Conservation (phyloP, 2,113 vertebrate genomes). For the Platycercus adscitus region DNA sequence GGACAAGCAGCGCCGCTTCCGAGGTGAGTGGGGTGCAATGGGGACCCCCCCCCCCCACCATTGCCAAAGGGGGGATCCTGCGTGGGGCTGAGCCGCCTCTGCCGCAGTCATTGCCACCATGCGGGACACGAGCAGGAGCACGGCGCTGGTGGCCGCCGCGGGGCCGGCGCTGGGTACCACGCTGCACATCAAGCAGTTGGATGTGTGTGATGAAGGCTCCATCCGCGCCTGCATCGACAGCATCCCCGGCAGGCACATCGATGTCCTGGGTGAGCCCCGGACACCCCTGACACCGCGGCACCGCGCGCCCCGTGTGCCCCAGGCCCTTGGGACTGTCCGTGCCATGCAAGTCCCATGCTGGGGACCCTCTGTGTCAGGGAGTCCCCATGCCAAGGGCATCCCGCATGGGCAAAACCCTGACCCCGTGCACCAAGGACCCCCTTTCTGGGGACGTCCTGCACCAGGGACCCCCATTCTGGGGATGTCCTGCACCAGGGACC, state of each 20-base stretch:
- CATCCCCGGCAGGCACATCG: conserved; percentile 65
- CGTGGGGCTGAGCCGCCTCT: background rate
- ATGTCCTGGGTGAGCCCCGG: conserved; percentile 32
- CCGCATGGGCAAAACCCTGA: background rate
- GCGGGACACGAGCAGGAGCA: conserved; percentile 71
- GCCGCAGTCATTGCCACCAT: conserved; percentile 77
- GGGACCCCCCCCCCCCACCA: background rate
- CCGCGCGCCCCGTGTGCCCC: fast-evolving
- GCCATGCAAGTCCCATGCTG: fast-evolving
- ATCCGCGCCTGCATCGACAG: conserved; percentile 78
- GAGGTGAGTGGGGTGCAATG: conserved; percentile 62
- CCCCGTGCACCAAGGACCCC: too few relatives aligned
- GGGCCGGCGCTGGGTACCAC: conserved; percentile 68
- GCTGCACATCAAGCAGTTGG: conserved; percentile 77
- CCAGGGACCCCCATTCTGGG: too few relatives aligned
- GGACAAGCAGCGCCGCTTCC: conserved; percentile 78
- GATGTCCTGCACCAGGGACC: too few relatives aligned
- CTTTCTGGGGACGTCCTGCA: too few relatives aligned
- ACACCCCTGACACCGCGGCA: fast-evolving
- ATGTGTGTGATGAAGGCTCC: conserved; percentile 76
- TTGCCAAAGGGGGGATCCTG: background rate
- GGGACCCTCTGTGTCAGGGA: background rate
- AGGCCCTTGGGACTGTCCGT: fast-evolving
- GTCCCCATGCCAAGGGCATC: background rate
- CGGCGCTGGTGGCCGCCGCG: conserved; percentile 67